Evolutionary conservation across 2,888 invertebrate genomes (phyloP).

Genomic region (Protonemura montana): DNA sequence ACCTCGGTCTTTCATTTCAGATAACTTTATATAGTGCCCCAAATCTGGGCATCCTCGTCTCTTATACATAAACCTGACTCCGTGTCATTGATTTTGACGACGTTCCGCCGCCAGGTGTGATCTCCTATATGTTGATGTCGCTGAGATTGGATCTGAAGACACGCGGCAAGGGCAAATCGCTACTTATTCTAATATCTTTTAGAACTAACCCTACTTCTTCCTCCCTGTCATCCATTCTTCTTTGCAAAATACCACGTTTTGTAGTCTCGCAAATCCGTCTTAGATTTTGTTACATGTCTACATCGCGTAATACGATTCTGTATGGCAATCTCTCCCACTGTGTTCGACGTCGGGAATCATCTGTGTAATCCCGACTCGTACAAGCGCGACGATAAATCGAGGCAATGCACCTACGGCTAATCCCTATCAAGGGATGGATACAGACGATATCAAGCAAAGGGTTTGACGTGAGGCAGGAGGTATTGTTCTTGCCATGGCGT

Average conservation of each 20-base stretch:
- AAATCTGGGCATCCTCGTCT: not conserved
- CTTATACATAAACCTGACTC: not conserved
- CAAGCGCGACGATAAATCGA: not conserved
- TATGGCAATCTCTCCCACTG: not conserved
- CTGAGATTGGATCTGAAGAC: not conserved
- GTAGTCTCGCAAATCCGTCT: not conserved
- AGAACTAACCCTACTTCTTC: not conserved
- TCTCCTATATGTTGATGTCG: not conserved
- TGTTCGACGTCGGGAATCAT: not conserved
- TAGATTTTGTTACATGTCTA: not conserved
- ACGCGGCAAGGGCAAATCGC: not conserved
- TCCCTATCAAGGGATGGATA: not conserved
- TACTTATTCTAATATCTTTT: not conserved
- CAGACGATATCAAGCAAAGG: no score
- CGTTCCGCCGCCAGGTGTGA: not conserved
- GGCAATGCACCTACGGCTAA: not conserved
- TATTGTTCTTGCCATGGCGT: not conserved
- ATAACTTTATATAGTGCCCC: no score
- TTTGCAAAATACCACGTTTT: not conserved
- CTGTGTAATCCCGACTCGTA: not conserved
- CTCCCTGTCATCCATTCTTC: no score
- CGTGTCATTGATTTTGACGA: not conserved
- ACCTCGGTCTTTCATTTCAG: not conserved
- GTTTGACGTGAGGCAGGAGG: not conserved
- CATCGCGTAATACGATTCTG: not conserved